Evolutionary conservation across 2,113 vertebrate genomes (phyloP), one percentile per base, ranked within the genome.

Genomic region (Myotis yumanensis): DNA sequence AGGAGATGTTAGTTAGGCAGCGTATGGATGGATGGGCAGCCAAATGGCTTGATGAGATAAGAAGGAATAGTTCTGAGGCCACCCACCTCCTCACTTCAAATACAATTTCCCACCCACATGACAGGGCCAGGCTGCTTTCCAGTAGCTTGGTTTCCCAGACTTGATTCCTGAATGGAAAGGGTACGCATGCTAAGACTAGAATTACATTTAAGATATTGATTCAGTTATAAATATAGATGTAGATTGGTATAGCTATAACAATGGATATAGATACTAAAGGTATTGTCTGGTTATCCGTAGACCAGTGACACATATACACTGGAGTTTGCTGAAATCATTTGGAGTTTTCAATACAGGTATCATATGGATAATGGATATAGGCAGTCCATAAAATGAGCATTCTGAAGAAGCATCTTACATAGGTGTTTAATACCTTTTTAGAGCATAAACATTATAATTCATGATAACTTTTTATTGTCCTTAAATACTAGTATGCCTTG

Each of bases 1-100:
- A 92, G 76, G 85, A 51, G 20, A 86, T 59, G 11, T 95, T 84
- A 86, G 73, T 86, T 76, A 86, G 73, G 15, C 12, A 90, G 14
- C 43, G 87, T 68, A 88, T 62, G 85, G 85, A 83, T 86, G 68
- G 81, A 80, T 85, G 73, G 76, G 30, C 68, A 94, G 68, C 92
- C 72, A 96, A 88, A 76, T 77, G 76, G 25, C 35, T 85, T 88
- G 72, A 82, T 85, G 64, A 80, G 69, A 76, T 80, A 80, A 91
- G 73, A 96, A n/a, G 54, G 40, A 73, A 79, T 30, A 59, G 35
- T 89, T 90, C 30, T 72, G 73, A 96, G 25, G 15, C 37, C 18
- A 52, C 25, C 4, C 32, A 20, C n/a, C 35, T 5, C 5, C 17
- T 14, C 14, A 25, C 18, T 35, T n/a, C 48, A 54, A 80, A 90